Conservation (phyloP, 1,140 invertebrate genomes). For the Leptinotarsa texana region DNA sequence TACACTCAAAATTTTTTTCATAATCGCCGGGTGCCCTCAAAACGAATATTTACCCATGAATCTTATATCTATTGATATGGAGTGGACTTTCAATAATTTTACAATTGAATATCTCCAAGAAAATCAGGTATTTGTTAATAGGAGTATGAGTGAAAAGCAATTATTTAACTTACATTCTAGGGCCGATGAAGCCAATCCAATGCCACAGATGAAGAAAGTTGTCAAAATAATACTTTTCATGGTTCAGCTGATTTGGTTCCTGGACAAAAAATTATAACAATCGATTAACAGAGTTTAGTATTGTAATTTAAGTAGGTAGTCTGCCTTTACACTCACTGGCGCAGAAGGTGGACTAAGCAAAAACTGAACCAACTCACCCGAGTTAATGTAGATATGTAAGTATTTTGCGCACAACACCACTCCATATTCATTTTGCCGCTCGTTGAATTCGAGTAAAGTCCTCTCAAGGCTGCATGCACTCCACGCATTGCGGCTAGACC, state of each 20-base stretch:
- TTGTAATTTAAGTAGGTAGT: conserved; percentile 26
- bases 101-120: no score
- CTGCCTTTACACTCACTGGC: conserved; percentile 88
- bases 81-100: no score
- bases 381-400: conserved; percentile 15
- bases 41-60: no score
- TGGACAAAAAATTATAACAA: conserved; percentile 4
- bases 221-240: conserved; percentile 59
- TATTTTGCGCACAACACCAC: conserved; percentile 39
- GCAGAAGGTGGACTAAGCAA: conserved; percentile 72
- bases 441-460: background rate
- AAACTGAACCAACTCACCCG: conserved; percentile 19
- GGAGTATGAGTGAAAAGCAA: no score
- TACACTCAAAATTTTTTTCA: no score
- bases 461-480: background rate
- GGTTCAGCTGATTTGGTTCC: conserved; percentile 2
- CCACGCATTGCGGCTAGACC: conserved; percentile 28
- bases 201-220: conserved; percentile 48
- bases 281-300: background rate
- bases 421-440: conserved; percentile 6
- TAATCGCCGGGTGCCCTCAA: no score
- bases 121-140: no score
- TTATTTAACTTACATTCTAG: conserved; percentile 60
- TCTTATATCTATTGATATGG: no score
- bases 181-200: conserved; percentile 53